Evolutionary conservation across 2,113 vertebrate genomes (phyloP), one percentile per base, ranked within the genome.

Genomic region (Pantherophis guttatus): DNA sequence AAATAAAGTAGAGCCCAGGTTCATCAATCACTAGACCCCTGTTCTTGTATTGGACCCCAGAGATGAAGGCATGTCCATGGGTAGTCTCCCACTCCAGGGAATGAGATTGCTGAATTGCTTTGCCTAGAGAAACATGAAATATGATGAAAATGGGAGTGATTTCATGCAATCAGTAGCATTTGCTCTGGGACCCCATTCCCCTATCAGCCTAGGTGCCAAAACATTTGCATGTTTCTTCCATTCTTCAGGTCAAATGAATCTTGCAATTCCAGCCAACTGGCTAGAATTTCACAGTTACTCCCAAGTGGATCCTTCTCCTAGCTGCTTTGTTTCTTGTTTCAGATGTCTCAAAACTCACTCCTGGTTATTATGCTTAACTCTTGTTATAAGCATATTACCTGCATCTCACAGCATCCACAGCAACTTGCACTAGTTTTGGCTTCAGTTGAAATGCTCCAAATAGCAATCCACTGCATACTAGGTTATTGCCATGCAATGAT

Each of bases 1-100:
- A 99, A 15, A 98, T 92, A 85, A 98, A 98, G 96, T 98, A 98
- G 0, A 98, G 91, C n/a, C 98, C 98, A 0, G 96, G 97, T 89
- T 98, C 95, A 9, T 98, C 98, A 94, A 99, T 97, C 93, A 98
- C 96, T 70, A 99, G 96, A 21, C 96, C 95, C 0, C 97, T 97
- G 3, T 98, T 97, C 57, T 85, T 95, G 94, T 98, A 98, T 85
- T 97, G 97, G 9, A 97, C 94, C 6, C 98, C 98, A 0, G 97
- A 95, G 9, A 96, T 93, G 93, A 98, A 98, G 3, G 97, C 97
- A 59, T 53, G 95, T 10, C 98, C 97, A 0, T 87, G 87, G 8
- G 53, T 95, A 0, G 96, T 92, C 57, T 98, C 97, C 98, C 98
- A 99, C 21, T 96, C 95, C 90, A 99, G 89, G 39, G 96, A 95